Percentiles rank a stretch among this genome's conserved stretches.
Evolutionary conservation across 1,140 invertebrate genomes (phyloP).

Genomic region (Zaprionus vittiger): DNA sequence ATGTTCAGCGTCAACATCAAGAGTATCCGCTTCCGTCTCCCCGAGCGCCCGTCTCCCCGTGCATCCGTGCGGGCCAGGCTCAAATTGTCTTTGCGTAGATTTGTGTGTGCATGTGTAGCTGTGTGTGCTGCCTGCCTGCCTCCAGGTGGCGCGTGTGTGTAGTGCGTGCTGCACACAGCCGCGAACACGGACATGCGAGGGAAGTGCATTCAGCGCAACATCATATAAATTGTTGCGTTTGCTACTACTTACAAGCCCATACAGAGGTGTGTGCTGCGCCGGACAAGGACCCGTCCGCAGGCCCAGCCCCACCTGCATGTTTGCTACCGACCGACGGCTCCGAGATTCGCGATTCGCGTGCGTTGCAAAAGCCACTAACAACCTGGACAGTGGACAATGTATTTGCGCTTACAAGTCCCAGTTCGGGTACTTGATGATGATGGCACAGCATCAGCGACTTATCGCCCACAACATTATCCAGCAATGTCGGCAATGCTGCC

Average conservation of each 20-base stretch:
- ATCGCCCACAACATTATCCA: constrained; percentile 9
- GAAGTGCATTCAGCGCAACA: constrained; percentile 67
- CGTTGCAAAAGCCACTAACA: constrained; percentile 45
- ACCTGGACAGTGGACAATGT: constrained; percentile 67
- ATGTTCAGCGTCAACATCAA: constrained; percentile 43
- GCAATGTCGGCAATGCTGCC: neutral
- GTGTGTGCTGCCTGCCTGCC: constrained; percentile 38
- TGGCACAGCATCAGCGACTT: constrained; percentile 1
- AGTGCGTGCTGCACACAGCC: constrained; percentile 67
- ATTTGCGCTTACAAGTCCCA: constrained; percentile 3
- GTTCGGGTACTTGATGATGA: constrained; percentile 4
- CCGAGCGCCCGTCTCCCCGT: neutral
- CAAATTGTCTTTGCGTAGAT: constrained; percentile 9
- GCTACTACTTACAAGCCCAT: constrained; percentile 52
- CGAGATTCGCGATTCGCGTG: constrained; percentile 48
- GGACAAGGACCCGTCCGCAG: neutral
- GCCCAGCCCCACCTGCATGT: constrained; percentile 1
- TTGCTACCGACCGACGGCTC: constrained; percentile 26
- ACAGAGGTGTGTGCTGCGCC: constrained; percentile 32
- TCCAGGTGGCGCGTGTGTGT: constrained; percentile 34
- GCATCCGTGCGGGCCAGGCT: neutral
- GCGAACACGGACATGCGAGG: constrained; percentile 65
- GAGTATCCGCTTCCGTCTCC: constrained; percentile 37
- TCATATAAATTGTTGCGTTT: constrained; percentile 72
- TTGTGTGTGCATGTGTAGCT: constrained; percentile 40